Evolutionary conservation across 2,797 vertebrate genomes (phyloP).

Genomic region (Darevskia nairensis): DNA sequence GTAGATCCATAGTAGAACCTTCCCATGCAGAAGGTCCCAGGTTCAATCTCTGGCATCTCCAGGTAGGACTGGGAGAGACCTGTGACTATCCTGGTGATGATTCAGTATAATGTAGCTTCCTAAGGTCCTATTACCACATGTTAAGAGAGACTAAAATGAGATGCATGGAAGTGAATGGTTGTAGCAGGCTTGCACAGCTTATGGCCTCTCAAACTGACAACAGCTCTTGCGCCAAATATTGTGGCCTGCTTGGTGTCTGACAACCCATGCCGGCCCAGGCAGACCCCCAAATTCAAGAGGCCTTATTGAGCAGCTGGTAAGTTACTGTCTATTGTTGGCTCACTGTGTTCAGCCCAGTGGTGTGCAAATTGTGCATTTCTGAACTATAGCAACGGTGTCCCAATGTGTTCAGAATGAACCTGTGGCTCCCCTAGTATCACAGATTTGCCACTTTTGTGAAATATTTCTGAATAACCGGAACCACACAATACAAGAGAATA

Average conservation of each 20-base stretch:
- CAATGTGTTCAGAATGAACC: background rate
- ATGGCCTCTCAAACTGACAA: background rate
- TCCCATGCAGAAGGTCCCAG: too few species aligned
- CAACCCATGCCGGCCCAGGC: background rate
- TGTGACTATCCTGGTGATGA: too few species aligned
- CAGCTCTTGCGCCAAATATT: background rate
- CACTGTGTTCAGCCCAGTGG: background rate
- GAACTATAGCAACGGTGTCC: background rate
- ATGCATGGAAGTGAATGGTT: background rate
- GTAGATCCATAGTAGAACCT: background rate
- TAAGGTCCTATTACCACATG: background rate
- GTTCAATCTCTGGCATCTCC: background rate
- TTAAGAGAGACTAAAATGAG: background rate
- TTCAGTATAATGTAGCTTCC: too few species aligned
- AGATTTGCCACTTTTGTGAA: background rate
- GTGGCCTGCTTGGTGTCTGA: background rate
- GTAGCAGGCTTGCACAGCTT: too few species aligned
- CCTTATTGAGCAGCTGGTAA: background rate
- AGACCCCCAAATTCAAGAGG: background rate
- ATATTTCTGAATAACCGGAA: background rate
- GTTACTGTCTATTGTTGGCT: background rate
- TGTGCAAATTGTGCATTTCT: background rate
- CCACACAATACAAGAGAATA: background rate
- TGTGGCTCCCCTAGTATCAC: background rate
- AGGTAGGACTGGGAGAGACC: background rate